Conservation (phyloP, 2,888 invertebrate genomes). For the Deroplatys truncata region DNA sequence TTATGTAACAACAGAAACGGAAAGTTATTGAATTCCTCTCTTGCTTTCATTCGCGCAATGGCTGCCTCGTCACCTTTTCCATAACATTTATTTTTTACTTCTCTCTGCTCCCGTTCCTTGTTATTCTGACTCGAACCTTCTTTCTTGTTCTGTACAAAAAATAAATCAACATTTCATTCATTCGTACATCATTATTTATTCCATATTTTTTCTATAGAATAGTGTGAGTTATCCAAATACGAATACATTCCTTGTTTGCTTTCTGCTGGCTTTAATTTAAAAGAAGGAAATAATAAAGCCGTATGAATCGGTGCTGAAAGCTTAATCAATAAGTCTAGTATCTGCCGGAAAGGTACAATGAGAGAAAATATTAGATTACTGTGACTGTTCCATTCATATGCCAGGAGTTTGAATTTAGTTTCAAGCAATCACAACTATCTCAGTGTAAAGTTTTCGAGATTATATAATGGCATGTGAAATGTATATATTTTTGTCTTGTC, state of each 20-base stretch:
- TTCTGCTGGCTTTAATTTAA: background rate
- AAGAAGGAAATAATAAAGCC: background rate
- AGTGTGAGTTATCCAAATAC: background rate
- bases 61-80: background rate
- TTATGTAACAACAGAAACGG: background rate
- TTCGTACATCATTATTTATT: background rate
- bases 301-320: no score
- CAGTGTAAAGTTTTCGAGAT: no score
- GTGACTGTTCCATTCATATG: no score
- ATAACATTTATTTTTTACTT: background rate
- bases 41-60: background rate
- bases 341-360: no score
- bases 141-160: background rate
- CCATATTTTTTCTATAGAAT: background rate
- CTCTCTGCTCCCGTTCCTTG: background rate
- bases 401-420: no score
- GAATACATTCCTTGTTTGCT: background rate
- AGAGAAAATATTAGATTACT: no score
- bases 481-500: no score
- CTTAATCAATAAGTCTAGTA: no score
- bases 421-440: no score
- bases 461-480: no score
- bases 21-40: background rate
- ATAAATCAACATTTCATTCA: background rate
- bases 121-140: background rate